Evolutionary conservation across 2,797 vertebrate species (phyloP).

Genomic region (Darevskia nairensis): DNA sequence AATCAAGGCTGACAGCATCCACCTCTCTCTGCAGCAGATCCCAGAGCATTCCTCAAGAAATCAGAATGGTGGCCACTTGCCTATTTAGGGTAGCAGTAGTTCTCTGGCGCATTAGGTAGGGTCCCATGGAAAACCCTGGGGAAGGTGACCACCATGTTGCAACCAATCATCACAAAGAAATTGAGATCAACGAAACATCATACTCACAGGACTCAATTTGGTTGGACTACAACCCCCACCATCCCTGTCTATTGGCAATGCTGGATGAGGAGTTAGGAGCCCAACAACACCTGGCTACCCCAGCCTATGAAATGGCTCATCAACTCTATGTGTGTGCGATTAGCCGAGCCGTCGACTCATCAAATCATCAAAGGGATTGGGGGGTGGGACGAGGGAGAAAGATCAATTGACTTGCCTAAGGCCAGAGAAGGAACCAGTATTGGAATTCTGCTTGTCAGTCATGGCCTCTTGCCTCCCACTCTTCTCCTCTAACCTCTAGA

Average conservation of each 20-base stretch:
- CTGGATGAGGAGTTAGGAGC: no score
- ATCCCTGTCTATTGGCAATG: no score
- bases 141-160: background rate
- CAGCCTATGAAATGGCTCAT: background rate
- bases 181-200: background rate
- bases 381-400: background rate
- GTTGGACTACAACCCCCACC: no score
- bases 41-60: background rate
- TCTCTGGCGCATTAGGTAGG: background rate
- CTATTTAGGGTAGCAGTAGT: background rate
- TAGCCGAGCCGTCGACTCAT: background rate
- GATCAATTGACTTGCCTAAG: constrained; percentile 21
- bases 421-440: constrained; percentile 17
- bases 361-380: background rate
- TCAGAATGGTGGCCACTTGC: background rate
- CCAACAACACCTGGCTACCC: no score
- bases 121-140: background rate
- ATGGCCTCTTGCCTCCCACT: background rate
- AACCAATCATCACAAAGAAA: no score
- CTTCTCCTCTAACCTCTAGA: constrained; percentile 32
- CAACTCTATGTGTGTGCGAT: background rate
- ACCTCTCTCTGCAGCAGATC: background rate
- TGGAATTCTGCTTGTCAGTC: constrained; percentile 6
- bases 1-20: background rate
- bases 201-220: no score